A percentile compares a stretch with the other conserved stretches of the same genome.
phyloP scores from a whole-genome alignment of 1,140 invertebrate species.

The Phortica variegata region DNA sequence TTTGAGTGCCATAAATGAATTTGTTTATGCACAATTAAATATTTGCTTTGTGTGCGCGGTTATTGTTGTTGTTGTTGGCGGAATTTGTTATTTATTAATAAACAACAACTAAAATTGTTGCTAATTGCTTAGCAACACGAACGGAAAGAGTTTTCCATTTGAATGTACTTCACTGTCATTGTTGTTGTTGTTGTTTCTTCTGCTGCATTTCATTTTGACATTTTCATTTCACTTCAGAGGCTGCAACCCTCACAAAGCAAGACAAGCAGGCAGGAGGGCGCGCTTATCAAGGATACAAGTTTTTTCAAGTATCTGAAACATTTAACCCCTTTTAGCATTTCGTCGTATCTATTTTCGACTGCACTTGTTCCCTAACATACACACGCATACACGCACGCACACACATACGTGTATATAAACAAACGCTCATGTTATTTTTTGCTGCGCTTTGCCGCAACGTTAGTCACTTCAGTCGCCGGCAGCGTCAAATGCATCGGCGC shows the following conservation, averaged over 20 bases:
- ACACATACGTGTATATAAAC: too few species aligned
- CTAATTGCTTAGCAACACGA: conserved; percentile 43
- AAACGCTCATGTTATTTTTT: too few species aligned
- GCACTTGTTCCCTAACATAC: too few species aligned
- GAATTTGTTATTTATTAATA: conserved; percentile 37
- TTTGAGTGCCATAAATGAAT: too few species aligned
- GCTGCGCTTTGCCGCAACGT: too few species aligned
- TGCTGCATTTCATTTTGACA: conserved; percentile 25
- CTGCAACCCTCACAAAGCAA: conserved; percentile 6
- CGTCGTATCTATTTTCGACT: conserved; percentile 44
- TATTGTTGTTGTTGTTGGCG: conserved; percentile 35
- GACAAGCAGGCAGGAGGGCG: background rate
- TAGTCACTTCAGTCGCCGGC: too few species aligned
- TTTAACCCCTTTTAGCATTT: conserved; percentile 33
- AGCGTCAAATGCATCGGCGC: too few species aligned
- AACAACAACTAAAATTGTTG: conserved; percentile 38
- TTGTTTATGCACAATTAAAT: conserved; percentile 37
- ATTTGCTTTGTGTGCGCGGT: too few species aligned
- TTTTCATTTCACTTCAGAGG: conserved; percentile 16
- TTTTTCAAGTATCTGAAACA: background rate
- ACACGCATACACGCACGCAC: too few species aligned
- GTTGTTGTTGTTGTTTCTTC: too few species aligned
- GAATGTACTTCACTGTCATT: too few species aligned
- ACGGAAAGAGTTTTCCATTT: conserved; percentile 8
- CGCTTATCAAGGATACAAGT: too few species aligned